These are phyloP conservation scores for Pithys albifrons DNA, from an alignment of 2,113 vertebrate species.

Conservation along the genomic window DNA sequence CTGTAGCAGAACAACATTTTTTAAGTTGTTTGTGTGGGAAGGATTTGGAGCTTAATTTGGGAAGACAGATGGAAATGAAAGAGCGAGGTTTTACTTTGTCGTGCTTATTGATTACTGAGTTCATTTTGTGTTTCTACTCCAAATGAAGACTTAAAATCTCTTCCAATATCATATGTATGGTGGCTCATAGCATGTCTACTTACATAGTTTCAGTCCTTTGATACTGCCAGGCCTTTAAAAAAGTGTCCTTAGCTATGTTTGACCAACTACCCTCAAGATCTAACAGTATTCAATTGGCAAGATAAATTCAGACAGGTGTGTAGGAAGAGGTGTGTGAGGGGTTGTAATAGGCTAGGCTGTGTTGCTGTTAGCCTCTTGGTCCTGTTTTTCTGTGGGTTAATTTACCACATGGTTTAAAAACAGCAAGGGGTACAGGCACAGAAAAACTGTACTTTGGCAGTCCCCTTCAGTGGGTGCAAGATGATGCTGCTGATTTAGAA, in stretches of 20 bases:
- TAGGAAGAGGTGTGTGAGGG: not conserved
- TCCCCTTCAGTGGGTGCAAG: not conserved
- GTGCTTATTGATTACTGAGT: not conserved
- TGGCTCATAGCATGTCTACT: not conserved
- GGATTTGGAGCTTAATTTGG: not conserved
- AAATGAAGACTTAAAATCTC: not conserved
- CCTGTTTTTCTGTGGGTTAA: not conserved
- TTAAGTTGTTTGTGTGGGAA: not conserved
- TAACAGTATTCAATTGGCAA: not conserved
- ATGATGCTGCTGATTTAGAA: not conserved
- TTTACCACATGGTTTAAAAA: not conserved
- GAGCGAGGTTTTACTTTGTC: not conserved
- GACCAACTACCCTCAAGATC: not conserved
- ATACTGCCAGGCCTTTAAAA: not conserved
- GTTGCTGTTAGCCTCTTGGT: not conserved
- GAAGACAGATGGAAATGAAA: not conserved
- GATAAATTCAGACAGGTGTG: not conserved
- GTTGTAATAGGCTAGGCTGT: not conserved
- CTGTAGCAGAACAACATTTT: not conserved
- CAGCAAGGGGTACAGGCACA: not conserved
- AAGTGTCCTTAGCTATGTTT: not conserved
- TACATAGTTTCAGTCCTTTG: not conserved
- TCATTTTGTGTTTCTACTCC: not conserved
- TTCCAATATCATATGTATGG: not conserved
- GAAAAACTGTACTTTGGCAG: not conserved